Evolutionary conservation across 1,140 invertebrate genomes (phyloP).

Genomic region (Trialeurodes vaporariorum): DNA sequence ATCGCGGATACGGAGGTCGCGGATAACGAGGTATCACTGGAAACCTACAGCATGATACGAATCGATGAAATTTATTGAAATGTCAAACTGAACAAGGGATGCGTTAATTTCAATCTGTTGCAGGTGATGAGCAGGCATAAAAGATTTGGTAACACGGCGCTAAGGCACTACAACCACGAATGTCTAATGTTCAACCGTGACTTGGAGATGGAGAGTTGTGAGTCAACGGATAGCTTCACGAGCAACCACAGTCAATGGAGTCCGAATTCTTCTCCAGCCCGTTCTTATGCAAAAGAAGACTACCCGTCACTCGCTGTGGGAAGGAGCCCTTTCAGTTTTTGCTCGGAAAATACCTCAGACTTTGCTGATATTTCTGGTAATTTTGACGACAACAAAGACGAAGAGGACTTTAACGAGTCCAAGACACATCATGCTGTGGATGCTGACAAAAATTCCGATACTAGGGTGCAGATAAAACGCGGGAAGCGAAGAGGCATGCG

Average conservation of each 20-base stretch:
- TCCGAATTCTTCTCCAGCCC: neutral
- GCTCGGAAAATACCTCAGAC: neutral
- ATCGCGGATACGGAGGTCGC: no score
- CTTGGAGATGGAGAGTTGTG: neutral
- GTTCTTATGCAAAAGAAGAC: neutral
- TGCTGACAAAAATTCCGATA: neutral
- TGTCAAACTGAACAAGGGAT: no score
- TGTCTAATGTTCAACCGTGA: neutral
- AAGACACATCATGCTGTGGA: no score
- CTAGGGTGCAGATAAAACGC: slow-evolving; percentile 1
- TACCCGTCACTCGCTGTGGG: neutral
- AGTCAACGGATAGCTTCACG: neutral
- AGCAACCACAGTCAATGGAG: neutral
- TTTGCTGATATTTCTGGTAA: neutral
- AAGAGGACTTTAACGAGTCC: slow-evolving; percentile 12
- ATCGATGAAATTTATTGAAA: no score
- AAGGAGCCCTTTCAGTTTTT: neutral
- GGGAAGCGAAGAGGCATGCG: slow-evolving; percentile 30
- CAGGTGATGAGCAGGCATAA: neutral
- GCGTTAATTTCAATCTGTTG: no score
- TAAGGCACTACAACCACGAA: neutral
- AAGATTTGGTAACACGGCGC: neutral
- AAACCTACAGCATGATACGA: no score
- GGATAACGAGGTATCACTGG: no score
- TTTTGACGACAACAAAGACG: slow-evolving; percentile 17